These are phyloP conservation scores for Stomatorhinus walkeri DNA, from an alignment of 2,797 vertebrate species.

Conservation along the genomic window DNA sequence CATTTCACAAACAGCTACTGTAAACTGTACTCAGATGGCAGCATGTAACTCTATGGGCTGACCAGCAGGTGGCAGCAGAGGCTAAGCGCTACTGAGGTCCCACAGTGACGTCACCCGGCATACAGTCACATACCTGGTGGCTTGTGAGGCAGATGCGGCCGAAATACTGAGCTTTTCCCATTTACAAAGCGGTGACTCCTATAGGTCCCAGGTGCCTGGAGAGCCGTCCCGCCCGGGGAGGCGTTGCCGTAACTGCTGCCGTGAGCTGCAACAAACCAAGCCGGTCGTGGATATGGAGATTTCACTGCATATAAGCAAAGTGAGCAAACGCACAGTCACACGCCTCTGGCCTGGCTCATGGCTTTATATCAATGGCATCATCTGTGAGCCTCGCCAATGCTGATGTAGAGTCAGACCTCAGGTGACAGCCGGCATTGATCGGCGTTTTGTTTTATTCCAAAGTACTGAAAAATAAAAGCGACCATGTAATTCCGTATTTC, in stretches of 20 bases:
- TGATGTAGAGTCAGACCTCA: not conserved
- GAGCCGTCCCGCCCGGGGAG: not conserved
- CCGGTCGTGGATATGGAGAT: not conserved
- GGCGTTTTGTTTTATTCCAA: not conserved
- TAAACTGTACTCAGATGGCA: not conserved
- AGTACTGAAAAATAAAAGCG: not conserved
- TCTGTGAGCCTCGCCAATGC: not conserved
- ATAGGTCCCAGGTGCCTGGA: not conserved
- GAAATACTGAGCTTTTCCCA: conserved; percentile 8
- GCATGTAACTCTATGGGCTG: not conserved
- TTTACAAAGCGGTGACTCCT: not conserved
- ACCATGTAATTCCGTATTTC: not conserved
- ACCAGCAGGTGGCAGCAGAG: conserved; percentile 18
- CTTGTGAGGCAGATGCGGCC: conserved; percentile 21
- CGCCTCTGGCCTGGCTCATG: not conserved
- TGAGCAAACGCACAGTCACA: not conserved
- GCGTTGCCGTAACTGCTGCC: not conserved
- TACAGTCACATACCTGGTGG: conserved; percentile 35
- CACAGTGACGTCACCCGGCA: not conserved
- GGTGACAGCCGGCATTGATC: not conserved
- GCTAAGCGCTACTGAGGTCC: not conserved
- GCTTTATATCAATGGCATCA: too few species aligned
- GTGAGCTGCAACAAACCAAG: not conserved
- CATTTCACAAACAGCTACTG: not conserved
- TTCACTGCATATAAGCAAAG: not conserved